phyloP scores from a whole-genome alignment of 2,888 invertebrate species.

The Tiliacea aurago region DNA sequence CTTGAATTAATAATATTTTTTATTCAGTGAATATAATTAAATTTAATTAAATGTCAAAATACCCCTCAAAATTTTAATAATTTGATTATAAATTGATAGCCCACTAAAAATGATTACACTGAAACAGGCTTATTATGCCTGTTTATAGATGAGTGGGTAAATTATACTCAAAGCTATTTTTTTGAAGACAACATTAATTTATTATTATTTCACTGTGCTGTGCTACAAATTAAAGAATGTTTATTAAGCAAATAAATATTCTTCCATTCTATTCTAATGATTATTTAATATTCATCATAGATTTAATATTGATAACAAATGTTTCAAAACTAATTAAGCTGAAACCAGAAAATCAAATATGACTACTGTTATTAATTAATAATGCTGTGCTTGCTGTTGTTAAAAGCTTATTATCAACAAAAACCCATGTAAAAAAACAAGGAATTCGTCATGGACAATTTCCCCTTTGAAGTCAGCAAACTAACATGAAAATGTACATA shows the following conservation, averaged over 20 bases:
- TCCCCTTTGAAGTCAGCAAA: constrained; percentile 15
- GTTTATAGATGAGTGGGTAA: neutral
- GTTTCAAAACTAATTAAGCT: neutral
- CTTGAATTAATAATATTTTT: neutral
- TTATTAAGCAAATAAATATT: no score
- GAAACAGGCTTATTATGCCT: neutral
- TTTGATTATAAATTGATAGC: neutral
- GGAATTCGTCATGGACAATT: neutral
- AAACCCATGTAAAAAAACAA: neutral
- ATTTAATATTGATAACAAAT: neutral
- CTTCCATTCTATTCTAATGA: no score
- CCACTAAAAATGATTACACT: neutral
- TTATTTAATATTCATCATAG: neutral
- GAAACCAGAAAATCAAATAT: neutral
- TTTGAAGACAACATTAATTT: constrained; percentile 2
- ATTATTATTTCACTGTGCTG: constrained; percentile 2
- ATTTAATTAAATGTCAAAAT: neutral
- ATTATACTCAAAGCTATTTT: neutral
- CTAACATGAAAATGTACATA: neutral
- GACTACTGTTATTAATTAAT: neutral
- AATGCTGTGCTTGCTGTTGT: neutral
- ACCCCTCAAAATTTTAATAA: neutral
- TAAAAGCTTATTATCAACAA: neutral
- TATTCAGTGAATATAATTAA: neutral
- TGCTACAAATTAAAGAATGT: constrained; percentile 1